Percentiles rank a stretch among this genome's conserved stretches.
Conservation (phyloP, 1,140 invertebrate species). For the Achroia grisella region DNA sequence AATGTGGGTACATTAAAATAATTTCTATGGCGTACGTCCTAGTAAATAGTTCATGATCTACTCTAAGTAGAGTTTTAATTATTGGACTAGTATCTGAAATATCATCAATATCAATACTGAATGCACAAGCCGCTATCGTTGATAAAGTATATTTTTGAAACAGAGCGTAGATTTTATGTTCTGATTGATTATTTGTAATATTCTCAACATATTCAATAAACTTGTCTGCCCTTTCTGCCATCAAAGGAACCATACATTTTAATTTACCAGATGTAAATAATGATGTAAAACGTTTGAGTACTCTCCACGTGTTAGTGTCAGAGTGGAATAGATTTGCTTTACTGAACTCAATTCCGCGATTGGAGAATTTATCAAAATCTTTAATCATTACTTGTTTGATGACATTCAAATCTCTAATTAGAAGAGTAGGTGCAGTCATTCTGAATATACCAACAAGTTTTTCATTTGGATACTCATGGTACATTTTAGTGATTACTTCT, state of each 20-base stretch:
- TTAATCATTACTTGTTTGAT: conserved; percentile 75
- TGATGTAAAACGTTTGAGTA: conserved; percentile 65
- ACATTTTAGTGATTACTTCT: conserved; percentile 1
- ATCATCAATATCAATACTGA: conserved; percentile 70
- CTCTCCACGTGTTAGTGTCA: conserved; percentile 68
- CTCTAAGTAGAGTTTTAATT: conserved; percentile 8
- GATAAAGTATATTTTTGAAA: conserved; percentile 50
- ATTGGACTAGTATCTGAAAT: neutral
- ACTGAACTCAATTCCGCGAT: conserved; percentile 55
- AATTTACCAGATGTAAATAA: conserved; percentile 75
- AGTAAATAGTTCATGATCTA: conserved; percentile 12
- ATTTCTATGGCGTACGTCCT: conserved; percentile 7
- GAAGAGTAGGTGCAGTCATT: conserved; percentile 47
- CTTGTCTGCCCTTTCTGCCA: conserved; percentile 36
- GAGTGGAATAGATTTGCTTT: conserved; percentile 52
- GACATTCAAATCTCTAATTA: conserved; percentile 73
- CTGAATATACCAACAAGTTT: conserved; percentile 24
- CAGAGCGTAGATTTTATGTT: conserved; percentile 53
- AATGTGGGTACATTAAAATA: conserved; percentile 16
- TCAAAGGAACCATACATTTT: conserved; percentile 66
- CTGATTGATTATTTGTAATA: conserved; percentile 8
- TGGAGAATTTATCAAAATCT: conserved; percentile 71
- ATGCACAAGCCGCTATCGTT: conserved; percentile 72
- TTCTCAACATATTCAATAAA: conserved; percentile 29
- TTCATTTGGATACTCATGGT: conserved; percentile 10